Conservation (phyloP, 2,113 vertebrate genomes). For the Nematolebias whitei region DNA sequence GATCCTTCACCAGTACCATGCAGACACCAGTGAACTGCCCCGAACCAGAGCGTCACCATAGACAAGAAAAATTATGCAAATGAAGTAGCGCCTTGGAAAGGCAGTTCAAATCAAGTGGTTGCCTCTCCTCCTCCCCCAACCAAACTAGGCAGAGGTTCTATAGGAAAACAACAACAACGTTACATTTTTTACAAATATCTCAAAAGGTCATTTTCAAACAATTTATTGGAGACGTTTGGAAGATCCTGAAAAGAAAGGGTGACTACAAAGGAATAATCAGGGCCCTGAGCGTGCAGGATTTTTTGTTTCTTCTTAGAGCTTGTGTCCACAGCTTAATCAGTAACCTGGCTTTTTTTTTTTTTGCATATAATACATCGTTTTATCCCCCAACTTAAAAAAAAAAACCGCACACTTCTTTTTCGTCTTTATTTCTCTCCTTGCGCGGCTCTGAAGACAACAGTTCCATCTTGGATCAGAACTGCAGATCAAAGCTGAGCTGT, state of each 20-base stretch:
- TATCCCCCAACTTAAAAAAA: conserved; percentile 1
- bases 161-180: conserved; percentile 27
- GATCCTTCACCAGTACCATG: conserved; percentile 83
- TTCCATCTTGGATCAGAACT: neutral
- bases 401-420: conserved; percentile 22
- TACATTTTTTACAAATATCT: conserved; percentile 33
- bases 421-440: neutral
- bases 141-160: conserved; percentile 57
- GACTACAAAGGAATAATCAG: conserved; percentile 61
- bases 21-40: conserved; percentile 83
- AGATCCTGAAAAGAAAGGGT: conserved; percentile 10
- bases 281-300: conserved; percentile 55
- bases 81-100: conserved; percentile 84
- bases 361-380: conserved; percentile 36
- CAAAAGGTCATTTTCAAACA: no score
- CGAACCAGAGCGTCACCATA: conserved; percentile 88
- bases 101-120: conserved; percentile 78
- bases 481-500: conserved; percentile 40
- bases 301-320: conserved; percentile 66
- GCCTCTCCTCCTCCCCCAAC: conserved; percentile 73
- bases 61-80: conserved; percentile 99
- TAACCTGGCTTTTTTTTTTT: conserved; percentile 61
- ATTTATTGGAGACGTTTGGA: conserved; percentile 29
- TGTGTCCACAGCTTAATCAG: conserved; percentile 68
- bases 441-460: neutral